Evolutionary conservation across 2,888 invertebrate species (phyloP), one percentile per base, ranked within the genome.

Genomic region (Seladonia tumulorum): DNA sequence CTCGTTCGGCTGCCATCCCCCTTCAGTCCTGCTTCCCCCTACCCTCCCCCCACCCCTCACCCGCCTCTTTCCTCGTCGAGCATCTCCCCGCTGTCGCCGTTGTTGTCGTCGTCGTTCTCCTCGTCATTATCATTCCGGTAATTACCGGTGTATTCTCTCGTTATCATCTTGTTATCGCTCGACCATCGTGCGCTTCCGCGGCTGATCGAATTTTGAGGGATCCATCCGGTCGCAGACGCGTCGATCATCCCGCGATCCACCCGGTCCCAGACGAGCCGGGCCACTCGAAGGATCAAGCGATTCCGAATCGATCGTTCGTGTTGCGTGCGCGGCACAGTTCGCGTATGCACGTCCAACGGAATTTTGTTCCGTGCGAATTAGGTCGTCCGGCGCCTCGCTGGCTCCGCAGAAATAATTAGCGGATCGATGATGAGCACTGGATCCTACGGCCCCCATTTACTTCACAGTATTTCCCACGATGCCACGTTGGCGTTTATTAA

Each of bases 91-190:
- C 85, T 81, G 82, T 80, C 80, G 81, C 57, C 79, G 76, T 81
- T 84, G 75, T 73, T 82, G 86, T 81, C 81, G 82, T 81, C 83
- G 82, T 81, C 88, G 88, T 87, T 78, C 90, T 87, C 89, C 88
- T 92, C 91, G 91, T 94, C 93, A 93, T 94, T 94, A 94, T 94
- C 93, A 94, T 94, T 93, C 92, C 90, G 90, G 93, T 94, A 94
- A 94, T 94, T 94, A 94, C 93, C 93, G 90, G 92, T 90, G 89
- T 92, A 93, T 92, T 92, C 92, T 92, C 91, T 90, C 92, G 92
- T 92, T 93, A 93, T 94, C 93, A 92, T 93, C 92, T 93, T 92
- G 92, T 93, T 94, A 93, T 93, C 93, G 89, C 80, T 66, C 77
- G 88, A 78, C 90, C 90, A 90, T 93, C 87, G 86, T 87, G 81